Evolutionary conservation across 2,888 invertebrate species (phyloP).

Genomic region (Ormyrus rosae): DNA sequence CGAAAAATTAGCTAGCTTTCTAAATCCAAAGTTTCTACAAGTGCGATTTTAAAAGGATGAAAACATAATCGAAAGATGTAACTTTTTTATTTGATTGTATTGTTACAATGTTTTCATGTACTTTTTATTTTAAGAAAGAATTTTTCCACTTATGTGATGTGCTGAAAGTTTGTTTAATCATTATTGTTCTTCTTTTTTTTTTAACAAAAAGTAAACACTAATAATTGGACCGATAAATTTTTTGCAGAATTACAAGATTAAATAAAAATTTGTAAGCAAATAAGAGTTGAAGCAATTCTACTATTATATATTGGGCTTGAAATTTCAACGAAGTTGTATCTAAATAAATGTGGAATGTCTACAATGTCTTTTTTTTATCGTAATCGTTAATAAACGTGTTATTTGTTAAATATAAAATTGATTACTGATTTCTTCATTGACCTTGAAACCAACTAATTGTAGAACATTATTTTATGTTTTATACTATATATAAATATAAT

Average conservation of each 20-base stretch:
- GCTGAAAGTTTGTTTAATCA: not conserved
- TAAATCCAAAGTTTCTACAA: constrained; percentile 29
- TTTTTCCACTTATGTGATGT: too few relatives aligned
- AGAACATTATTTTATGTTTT: too few relatives aligned
- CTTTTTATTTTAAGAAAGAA: too few relatives aligned
- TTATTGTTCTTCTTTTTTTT: not conserved
- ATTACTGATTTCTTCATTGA: not conserved
- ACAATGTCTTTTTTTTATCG: constrained; percentile 38
- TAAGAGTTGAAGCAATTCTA: constrained; percentile 14
- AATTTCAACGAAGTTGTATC: not conserved
- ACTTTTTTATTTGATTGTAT: constrained; percentile 6
- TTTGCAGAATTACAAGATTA: too few relatives aligned
- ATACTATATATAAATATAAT: too few relatives aligned
- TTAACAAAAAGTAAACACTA: not conserved
- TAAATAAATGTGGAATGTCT: constrained; percentile 9
- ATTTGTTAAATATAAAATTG: constrained; percentile 28
- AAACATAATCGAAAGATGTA: not conserved
- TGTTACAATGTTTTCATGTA: too few relatives aligned
- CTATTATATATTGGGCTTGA: constrained; percentile 8
- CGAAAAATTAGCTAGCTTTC: constrained; percentile 32
- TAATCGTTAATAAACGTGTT: constrained; percentile 47
- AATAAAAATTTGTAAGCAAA: constrained; percentile 7
- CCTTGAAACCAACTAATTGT: too few relatives aligned
- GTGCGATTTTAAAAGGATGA: not conserved
- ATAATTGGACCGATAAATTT: too few relatives aligned